Conservation (phyloP, 1,140 invertebrate species). For the Bombus polaris region DNA sequence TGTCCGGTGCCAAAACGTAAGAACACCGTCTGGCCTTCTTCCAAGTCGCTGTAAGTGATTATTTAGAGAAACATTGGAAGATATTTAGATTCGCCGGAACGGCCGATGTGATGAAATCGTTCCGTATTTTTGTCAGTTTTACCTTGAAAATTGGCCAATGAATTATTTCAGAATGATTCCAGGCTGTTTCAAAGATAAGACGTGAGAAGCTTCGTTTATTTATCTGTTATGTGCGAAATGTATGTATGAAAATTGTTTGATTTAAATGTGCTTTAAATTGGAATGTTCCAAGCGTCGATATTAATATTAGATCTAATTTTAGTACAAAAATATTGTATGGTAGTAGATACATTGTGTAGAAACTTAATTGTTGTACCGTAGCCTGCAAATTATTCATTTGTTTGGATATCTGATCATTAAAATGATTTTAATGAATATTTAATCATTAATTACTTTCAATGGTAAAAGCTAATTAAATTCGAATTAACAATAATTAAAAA, state of each 20-base stretch:
- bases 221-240: background rate
- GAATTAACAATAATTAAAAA: too few species aligned
- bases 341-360: too few species aligned
- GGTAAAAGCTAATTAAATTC: too few species aligned
- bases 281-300: background rate
- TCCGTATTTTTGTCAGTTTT: background rate
- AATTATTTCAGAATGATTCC: background rate
- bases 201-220: background rate
- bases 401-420: too few species aligned
- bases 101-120: too few species aligned
- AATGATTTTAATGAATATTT: too few species aligned
- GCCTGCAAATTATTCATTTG: too few species aligned
- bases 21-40: constrained; percentile 7
- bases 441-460: too few species aligned
- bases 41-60: constrained; percentile 26
- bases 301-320: background rate
- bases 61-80: constrained; percentile 25
- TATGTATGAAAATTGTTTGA: background rate
- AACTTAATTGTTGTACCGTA: too few species aligned
- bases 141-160: background rate
- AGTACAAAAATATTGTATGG: background rate
- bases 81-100: background rate
- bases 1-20: constrained; percentile 14
- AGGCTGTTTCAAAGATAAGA: background rate
- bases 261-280: background rate